These are phyloP conservation scores for Synanthedon andrenaeformis DNA, from an alignment of 2,888 invertebrate species.

Conservation along the genomic window DNA sequence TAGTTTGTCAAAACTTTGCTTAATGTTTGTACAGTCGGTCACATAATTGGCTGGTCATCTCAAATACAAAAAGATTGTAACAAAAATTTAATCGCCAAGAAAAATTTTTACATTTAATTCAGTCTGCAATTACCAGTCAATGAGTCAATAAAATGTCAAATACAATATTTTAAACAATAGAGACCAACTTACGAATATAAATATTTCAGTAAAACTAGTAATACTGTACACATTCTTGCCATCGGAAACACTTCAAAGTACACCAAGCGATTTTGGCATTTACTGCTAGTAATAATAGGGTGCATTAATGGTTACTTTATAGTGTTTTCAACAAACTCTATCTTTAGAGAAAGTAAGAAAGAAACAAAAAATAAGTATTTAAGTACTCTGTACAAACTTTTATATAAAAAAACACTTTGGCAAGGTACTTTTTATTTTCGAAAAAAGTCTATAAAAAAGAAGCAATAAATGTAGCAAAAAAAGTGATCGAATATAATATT, in stretches of 20 bases:
- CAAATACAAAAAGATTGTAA: too few relatives aligned
- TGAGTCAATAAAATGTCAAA: too few relatives aligned
- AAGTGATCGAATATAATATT: constrained; percentile 10
- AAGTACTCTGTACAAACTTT: constrained; percentile 33
- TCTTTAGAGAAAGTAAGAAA: constrained; percentile 12
- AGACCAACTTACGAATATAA: not conserved
- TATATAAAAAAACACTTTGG: constrained; percentile 38
- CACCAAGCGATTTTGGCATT: too few relatives aligned
- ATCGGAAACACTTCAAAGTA: constrained; percentile 22
- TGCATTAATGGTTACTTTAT: not conserved
- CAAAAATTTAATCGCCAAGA: too few relatives aligned
- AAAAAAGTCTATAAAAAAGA: constrained; percentile 6
- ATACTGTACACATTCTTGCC: constrained; percentile 60
- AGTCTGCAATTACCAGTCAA: too few relatives aligned
- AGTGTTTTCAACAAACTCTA: not conserved
- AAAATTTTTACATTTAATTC: too few relatives aligned
- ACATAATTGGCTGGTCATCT: too few relatives aligned
- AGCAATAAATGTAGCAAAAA: constrained; percentile 1
- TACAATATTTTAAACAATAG: too few relatives aligned
- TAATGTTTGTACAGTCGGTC: too few relatives aligned
- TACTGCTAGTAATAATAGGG: too few relatives aligned
- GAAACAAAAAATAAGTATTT: constrained; percentile 15
- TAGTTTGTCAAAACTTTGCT: too few relatives aligned
- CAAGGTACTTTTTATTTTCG: constrained; percentile 28
- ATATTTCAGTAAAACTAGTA: constrained; percentile 65